Percentiles rank a stretch among this genome's conserved stretches.
Conservation (phyloP, 1,140 invertebrate species). For the Drosophila bipectinata region DNA sequence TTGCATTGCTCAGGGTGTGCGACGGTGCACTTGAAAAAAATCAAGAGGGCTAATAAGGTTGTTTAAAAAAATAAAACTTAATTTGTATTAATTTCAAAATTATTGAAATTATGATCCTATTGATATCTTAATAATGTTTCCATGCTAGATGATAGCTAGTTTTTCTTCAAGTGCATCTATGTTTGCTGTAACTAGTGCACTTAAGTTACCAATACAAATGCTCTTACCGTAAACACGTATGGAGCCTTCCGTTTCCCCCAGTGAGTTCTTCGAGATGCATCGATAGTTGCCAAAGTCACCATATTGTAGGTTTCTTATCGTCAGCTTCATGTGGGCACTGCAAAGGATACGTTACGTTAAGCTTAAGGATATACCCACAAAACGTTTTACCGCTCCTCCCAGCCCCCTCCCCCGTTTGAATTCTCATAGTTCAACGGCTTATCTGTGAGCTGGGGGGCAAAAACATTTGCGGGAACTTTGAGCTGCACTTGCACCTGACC, state of each 20-base stretch:
- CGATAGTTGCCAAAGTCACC: conserved; percentile 93
- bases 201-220: conserved; percentile 78
- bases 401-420: neutral
- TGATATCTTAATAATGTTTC: no score
- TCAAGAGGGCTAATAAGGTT: neutral
- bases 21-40: neutral
- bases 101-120: no score
- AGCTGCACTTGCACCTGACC: conserved; percentile 40
- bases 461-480: conserved; percentile 21
- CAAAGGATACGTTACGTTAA: conserved; percentile 51
- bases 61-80: no score
- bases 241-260: conserved; percentile 96
- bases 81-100: no score
- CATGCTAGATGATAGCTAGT: no score
- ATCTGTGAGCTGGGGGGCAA: conserved; percentile 22
- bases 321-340: conserved; percentile 93
- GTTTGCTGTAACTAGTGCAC: conserved; percentile 73
- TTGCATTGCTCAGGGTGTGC: conserved; percentile 60
- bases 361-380: conserved; percentile 28
- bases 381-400: neutral
- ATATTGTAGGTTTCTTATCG: conserved; percentile 90
- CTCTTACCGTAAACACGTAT: conserved; percentile 95
- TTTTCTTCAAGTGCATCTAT: conserved; percentile 28
- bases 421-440: conserved; percentile 12
- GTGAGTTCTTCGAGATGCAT: conserved; percentile 95